These are phyloP conservation scores for Hemitrygon akajei DNA, from an alignment of 2,797 vertebrate species.

Conservation along the genomic window DNA sequence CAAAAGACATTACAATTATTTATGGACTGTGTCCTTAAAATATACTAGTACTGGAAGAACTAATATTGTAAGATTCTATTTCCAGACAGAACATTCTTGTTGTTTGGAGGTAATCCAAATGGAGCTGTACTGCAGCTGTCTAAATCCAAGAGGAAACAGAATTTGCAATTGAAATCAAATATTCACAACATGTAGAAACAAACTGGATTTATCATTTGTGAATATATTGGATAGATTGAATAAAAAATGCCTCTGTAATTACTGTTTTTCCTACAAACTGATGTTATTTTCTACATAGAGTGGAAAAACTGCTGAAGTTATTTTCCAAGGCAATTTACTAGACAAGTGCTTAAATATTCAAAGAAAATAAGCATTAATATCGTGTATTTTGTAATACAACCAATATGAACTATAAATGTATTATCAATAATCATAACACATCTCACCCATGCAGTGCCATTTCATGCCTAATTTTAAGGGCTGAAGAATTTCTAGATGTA, in stretches of 20 bases:
- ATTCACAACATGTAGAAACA: slow-evolving; percentile 8
- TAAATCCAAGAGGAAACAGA: not conserved
- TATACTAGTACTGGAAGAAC: not conserved
- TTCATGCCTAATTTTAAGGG: too few relatives aligned
- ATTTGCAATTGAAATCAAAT: not conserved
- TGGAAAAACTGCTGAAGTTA: not conserved
- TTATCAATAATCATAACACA: not conserved
- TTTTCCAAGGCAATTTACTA: not conserved
- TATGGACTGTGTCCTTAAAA: not conserved
- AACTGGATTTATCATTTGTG: not conserved
- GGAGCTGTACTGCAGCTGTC: not conserved
- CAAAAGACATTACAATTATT: not conserved
- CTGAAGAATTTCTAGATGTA: too few relatives aligned
- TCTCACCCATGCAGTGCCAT: too few relatives aligned
- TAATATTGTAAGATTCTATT: slow-evolving; percentile 2
- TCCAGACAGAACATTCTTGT: not conserved
- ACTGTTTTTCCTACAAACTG: not conserved
- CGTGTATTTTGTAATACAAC: not conserved
- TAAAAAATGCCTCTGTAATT: not conserved
- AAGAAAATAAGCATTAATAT: not conserved
- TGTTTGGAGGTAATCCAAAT: not conserved
- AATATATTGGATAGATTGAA: not conserved
- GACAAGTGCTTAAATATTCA: not conserved
- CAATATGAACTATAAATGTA: not conserved
- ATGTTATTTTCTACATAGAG: not conserved